These are phyloP conservation scores for Acanthococcus lagerstroemiae DNA, from an alignment of 2,888 invertebrate genomes.

Conservation along the genomic window DNA sequence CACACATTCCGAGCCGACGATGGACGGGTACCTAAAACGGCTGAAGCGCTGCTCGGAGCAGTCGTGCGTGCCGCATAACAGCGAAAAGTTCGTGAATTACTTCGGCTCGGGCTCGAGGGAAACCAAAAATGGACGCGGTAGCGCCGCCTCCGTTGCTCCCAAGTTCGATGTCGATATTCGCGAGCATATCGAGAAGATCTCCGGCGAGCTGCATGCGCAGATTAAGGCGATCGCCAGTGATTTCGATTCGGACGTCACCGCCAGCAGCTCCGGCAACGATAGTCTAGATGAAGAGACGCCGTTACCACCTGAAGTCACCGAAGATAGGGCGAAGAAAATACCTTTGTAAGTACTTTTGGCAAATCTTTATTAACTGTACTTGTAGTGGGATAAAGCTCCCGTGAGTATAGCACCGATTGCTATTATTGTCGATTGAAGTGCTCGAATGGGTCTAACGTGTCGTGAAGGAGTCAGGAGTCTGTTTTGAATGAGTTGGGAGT, in stretches of 20 bases:
- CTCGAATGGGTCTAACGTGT: too few species aligned
- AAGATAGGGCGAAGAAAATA: constrained; percentile 25
- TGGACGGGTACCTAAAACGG: constrained; percentile 22
- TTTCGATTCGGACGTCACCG: constrained; percentile 34
- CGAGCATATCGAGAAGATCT: constrained; percentile 30
- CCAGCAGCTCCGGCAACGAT: constrained; percentile 33
- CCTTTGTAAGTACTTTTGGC: constrained; percentile 31
- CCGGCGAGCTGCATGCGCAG: constrained; percentile 32
- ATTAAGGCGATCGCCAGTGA: constrained; percentile 31
- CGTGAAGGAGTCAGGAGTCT: too few species aligned
- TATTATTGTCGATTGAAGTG: too few species aligned
- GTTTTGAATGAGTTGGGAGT: too few species aligned
- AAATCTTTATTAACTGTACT: too few species aligned
- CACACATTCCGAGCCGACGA: constrained; percentile 14
- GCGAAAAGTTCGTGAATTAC: constrained; percentile 11
- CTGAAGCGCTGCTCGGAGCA: constrained; percentile 14
- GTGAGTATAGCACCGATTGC: too few species aligned
- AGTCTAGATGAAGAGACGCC: constrained; percentile 31
- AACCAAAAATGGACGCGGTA: constrained; percentile 2
- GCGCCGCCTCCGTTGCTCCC: constrained; percentile 6
- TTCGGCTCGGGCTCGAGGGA: constrained; percentile 19
- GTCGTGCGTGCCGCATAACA: constrained; percentile 21
- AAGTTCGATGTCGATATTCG: constrained; percentile 14
- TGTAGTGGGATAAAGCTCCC: too few species aligned
- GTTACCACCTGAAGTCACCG: not conserved